A percentile compares a stretch with the other conserved stretches of the same genome.
Conservation (phyloP, 2,113 vertebrate genomes). For the Opisthocomus hoazin region DNA sequence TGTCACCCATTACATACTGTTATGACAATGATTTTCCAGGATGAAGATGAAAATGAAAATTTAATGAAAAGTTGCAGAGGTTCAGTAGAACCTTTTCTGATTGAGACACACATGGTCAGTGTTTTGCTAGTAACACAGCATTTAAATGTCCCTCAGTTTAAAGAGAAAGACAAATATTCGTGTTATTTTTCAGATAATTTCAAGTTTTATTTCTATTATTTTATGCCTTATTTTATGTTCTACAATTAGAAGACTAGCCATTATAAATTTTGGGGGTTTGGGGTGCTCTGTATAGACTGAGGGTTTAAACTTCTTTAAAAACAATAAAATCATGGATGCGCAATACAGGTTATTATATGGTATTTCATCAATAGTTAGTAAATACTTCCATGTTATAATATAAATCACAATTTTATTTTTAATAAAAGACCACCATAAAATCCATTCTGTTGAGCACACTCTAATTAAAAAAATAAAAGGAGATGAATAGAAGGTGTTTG, state of each 20-base stretch:
- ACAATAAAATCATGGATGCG: neutral
- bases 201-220: neutral
- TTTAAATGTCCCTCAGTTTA: neutral
- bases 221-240: neutral
- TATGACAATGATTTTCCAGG: neutral
- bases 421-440: neutral
- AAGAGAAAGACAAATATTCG: neutral
- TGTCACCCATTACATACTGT: neutral
- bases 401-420: neutral
- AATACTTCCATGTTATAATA: neutral
- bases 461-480: neutral
- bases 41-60: too few species aligned
- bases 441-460: neutral
- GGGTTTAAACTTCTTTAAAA: neutral
- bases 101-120: neutral
- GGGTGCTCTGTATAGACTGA: neutral
- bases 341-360: neutral
- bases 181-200: neutral
- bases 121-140: neutral
- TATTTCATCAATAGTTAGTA: neutral
- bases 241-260: neutral
- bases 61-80: neutral
- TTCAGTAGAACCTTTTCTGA: neutral
- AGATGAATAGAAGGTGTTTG: neutral
- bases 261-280: neutral